These are phyloP conservation scores for Falco cherrug DNA, from an alignment of 2,797 vertebrate genomes.

Conservation along the genomic window DNA sequence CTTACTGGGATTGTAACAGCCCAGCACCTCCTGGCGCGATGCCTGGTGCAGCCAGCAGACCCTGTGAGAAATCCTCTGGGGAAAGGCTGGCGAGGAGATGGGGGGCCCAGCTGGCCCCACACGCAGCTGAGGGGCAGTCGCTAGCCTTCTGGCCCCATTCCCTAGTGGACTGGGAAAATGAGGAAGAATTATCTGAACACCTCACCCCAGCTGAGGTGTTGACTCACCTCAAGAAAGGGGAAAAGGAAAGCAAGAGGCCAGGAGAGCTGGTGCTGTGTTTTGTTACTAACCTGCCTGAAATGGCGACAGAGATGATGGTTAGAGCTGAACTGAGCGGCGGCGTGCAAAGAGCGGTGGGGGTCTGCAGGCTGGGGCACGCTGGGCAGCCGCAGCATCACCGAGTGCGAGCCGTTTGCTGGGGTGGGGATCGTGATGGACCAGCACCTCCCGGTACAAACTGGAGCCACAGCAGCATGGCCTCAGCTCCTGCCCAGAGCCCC, in stretches of 20 bases:
- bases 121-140: accelerated
- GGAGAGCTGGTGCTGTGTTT: neutral
- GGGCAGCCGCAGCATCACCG: neutral
- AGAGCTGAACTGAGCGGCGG: neutral
- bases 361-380: neutral
- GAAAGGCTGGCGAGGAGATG: neutral
- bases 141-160: neutral
- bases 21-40: neutral
- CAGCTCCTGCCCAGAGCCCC: neutral
- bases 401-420: neutral
- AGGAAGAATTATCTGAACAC: neutral
- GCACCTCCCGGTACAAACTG: neutral
- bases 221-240: neutral
- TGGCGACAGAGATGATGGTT: neutral
- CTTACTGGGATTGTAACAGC: neutral
- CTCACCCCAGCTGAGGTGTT: neutral
- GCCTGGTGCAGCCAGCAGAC: neutral
- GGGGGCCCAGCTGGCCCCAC: accelerated
- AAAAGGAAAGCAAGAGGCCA: neutral
- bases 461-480: neutral
- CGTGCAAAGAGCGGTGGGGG: neutral
- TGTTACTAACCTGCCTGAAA: neutral
- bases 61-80: neutral
- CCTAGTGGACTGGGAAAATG: neutral
- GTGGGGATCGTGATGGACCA: neutral